Percentiles rank a stretch among this genome's conserved stretches.
Evolutionary conservation across 2,888 invertebrate genomes (phyloP).

Genomic region (Drosophila niveifrons): DNA sequence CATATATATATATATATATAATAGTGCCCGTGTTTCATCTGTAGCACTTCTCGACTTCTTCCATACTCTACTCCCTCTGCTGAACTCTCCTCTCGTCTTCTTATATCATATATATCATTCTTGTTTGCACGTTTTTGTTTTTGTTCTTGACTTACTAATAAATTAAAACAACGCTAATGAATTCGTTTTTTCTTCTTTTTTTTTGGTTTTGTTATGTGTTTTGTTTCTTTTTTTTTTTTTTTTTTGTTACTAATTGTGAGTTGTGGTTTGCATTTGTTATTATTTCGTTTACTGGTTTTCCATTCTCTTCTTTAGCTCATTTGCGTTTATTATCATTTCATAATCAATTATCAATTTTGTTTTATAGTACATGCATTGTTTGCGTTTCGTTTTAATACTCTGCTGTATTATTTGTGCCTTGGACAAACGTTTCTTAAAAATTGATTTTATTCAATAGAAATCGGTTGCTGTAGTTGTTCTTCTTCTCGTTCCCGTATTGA

Average conservation of each 20-base stretch:
- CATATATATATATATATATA: slow-evolving; percentile 42
- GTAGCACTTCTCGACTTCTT: slow-evolving; percentile 49
- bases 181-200: slow-evolving; percentile 55
- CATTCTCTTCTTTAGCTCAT: slow-evolving; percentile 39
- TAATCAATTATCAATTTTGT: slow-evolving; percentile 64
- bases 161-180: slow-evolving; percentile 79
- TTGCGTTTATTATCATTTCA: slow-evolving; percentile 54
- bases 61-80: slow-evolving; percentile 38
- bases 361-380: slow-evolving; percentile 53
- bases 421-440: slow-evolving; percentile 51
- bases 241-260: slow-evolving; percentile 68
- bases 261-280: slow-evolving; percentile 33
- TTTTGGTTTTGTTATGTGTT: slow-evolving; percentile 13
- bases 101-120: slow-evolving; percentile 62
- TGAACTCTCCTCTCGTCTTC: slow-evolving; percentile 28
- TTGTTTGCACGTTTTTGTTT: slow-evolving; percentile 49
- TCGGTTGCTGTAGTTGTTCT: slow-evolving; percentile 6
- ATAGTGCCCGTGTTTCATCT: slow-evolving; percentile 31
- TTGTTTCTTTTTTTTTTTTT: slow-evolving; percentile 14
- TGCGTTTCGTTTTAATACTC: slow-evolving; percentile 45
- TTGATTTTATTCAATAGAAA: slow-evolving; percentile 30
- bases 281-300: slow-evolving; percentile 25
- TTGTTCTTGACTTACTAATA: slow-evolving; percentile 68
- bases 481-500: slow-evolving; percentile 19
- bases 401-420: slow-evolving; percentile 53